These are phyloP conservation scores for Drosophila nr. medialis DNA, from an alignment of 2,888 invertebrate genomes.

Conservation along the genomic window DNA sequence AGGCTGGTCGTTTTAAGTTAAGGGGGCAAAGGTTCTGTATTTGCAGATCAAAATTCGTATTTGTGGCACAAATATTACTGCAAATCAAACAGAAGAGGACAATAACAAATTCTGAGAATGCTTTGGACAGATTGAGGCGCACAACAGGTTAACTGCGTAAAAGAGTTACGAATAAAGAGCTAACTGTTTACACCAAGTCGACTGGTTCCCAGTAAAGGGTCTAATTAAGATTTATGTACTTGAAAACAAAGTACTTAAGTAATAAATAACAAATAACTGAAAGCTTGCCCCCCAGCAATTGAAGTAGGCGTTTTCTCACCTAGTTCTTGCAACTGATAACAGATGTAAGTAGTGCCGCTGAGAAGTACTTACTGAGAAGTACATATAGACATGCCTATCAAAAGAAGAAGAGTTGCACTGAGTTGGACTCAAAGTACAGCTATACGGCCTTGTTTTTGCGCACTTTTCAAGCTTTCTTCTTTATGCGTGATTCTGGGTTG, in stretches of 20 bases:
- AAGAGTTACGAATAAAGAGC: background rate
- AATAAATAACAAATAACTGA: background rate
- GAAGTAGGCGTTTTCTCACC: background rate
- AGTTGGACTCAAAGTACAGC: background rate
- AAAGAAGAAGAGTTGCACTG: background rate
- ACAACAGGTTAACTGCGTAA: background rate
- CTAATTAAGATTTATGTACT: background rate
- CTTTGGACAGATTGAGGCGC: accelerated
- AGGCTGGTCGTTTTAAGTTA: background rate
- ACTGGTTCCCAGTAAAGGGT: background rate
- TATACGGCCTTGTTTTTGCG: background rate
- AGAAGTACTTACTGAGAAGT: background rate
- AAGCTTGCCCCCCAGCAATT: background rate
- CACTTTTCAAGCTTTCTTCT: background rate
- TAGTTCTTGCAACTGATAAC: background rate
- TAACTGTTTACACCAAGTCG: background rate
- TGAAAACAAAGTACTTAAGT: background rate
- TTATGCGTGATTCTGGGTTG: background rate
- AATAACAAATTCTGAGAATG: background rate
- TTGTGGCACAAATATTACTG: background rate
- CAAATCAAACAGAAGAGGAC: background rate
- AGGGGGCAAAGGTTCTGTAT: background rate
- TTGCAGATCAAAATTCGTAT: background rate
- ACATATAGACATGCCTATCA: background rate
- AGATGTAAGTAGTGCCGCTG: background rate